These are phyloP conservation scores for Porites rus DNA, from an alignment of 92 coral and sea anemone genomes.

Conservation along the genomic window DNA sequence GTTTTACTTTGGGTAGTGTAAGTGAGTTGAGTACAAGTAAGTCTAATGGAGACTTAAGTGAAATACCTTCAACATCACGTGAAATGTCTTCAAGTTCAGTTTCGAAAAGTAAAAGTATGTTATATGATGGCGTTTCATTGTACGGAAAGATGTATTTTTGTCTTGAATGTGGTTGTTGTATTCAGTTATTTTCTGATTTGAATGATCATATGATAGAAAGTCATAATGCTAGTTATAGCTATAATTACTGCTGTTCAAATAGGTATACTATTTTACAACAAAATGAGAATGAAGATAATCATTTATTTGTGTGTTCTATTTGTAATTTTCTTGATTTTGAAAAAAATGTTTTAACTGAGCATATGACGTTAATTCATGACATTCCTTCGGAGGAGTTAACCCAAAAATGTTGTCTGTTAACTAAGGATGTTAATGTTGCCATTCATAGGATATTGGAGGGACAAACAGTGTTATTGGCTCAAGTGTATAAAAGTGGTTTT, in stretches of 20 bases:
- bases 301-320: conserved; percentile 6
- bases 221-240: not conserved
- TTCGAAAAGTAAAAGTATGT: not conserved
- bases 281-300: not conserved
- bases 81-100: not conserved
- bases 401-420: not conserved
- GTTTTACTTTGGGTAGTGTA: no score
- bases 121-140: not conserved
- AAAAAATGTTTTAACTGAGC: not conserved
- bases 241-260: not conserved
- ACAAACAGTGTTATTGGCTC: not conserved
- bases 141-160: not conserved
- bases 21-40: no score
- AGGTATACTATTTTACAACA: not conserved
- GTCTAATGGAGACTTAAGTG: not conserved
- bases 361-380: conserved; percentile 19
- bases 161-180: conserved; percentile 1
- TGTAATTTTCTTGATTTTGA: not conserved
- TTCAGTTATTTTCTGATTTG: not conserved
- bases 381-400: not conserved
- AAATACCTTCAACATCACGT: no score
- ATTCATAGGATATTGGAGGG: not conserved
- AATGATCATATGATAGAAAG: conserved; percentile 1
- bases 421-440: not conserved
- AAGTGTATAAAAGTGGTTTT: not conserved